These are phyloP conservation scores for Pegoplata infirma DNA, from an alignment of 2,888 invertebrate genomes.

Conservation along the genomic window DNA sequence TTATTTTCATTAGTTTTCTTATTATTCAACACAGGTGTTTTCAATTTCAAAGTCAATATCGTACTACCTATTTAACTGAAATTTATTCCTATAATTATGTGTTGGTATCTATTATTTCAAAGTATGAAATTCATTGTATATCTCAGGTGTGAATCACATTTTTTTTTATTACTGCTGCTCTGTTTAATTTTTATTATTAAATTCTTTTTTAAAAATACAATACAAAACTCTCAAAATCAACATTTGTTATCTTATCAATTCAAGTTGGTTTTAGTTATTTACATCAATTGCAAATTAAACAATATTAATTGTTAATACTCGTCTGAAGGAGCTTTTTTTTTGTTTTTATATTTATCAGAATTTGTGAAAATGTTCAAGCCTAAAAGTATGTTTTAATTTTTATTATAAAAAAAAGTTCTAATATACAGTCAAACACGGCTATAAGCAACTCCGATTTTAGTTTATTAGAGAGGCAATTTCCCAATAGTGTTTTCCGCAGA, in stretches of 20 bases:
- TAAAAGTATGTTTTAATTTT: neutral
- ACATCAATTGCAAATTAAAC: slow-evolving; percentile 7
- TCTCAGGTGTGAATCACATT: slow-evolving; percentile 37
- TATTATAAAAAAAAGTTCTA: neutral
- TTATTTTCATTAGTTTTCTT: neutral
- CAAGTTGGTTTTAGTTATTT: neutral
- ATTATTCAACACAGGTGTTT: slow-evolving; percentile 22
- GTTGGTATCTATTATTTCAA: slow-evolving; percentile 17
- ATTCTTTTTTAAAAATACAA: no score
- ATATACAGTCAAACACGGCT: no score
- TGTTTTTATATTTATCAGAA: no score
- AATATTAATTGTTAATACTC: neutral
- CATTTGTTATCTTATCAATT: slow-evolving; percentile 45
- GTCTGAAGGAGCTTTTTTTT: no score
- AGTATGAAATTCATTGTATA: no score
- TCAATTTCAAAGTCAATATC: slow-evolving; percentile 12
- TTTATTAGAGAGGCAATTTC: no score
- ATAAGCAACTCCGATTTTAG: no score
- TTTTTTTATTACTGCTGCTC: neutral
- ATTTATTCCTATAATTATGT: slow-evolving; percentile 8
- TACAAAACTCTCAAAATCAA: neutral
- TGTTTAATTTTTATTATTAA: slow-evolving; percentile 6
- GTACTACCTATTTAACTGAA: slow-evolving; percentile 22
- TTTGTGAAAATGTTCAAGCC: neutral
- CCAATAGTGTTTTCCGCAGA: no score